A percentile compares a stretch with the other conserved stretches of the same genome.
Conservation (phyloP, 2,113 vertebrate genomes). For the Excalfactoria chinensis region DNA sequence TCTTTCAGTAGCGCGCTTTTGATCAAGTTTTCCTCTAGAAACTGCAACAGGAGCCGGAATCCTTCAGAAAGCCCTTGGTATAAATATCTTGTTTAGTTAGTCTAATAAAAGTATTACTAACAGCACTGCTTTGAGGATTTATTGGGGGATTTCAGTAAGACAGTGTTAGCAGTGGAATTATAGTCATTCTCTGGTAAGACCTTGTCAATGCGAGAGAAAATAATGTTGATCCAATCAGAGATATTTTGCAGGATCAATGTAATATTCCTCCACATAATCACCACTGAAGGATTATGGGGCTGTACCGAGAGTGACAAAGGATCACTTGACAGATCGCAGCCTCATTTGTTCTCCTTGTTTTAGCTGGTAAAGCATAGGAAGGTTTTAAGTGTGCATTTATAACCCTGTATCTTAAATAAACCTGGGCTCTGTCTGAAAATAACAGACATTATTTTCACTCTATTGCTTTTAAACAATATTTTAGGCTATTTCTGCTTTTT, state of each 20-base stretch:
- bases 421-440: background rate
- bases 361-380: constrained; percentile 3
- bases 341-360: constrained; percentile 47
- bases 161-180: constrained; percentile 76
- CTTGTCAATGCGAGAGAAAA: constrained; percentile 70
- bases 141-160: constrained; percentile 78
- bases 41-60: constrained; percentile 14
- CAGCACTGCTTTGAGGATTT: constrained; percentile 79
- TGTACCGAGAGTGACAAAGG: constrained; percentile 41
- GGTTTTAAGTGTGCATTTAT: background rate
- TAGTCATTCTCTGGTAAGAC: constrained; percentile 67
- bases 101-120: constrained; percentile 74
- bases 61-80: constrained; percentile 47
- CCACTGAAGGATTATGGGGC: constrained; percentile 52
- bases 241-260: constrained; percentile 73
- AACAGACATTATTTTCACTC: background rate
- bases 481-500: constrained; percentile 10
- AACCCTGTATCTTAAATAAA: background rate
- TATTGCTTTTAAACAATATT: constrained; percentile 37
- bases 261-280: constrained; percentile 70
- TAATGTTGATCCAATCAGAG: constrained; percentile 73
- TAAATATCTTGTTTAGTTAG: constrained; percentile 76
- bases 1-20: background rate
- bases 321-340: constrained; percentile 58
- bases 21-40: constrained; percentile 23